phyloP scores from a whole-genome alignment of 2,113 vertebrate genomes.

The Terrapene triunguis region DNA sequence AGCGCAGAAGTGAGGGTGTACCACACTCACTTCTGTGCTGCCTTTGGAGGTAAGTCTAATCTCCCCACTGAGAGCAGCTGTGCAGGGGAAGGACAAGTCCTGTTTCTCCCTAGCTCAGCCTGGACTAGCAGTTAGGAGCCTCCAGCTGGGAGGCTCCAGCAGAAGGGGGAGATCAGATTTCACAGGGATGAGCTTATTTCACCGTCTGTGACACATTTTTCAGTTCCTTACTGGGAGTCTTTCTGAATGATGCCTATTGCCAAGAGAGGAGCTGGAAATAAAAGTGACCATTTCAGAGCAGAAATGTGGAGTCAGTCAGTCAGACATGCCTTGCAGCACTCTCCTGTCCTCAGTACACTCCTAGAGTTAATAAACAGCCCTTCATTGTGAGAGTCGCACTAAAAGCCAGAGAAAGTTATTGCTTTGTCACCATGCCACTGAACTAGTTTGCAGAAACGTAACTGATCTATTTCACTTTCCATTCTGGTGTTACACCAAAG shows the following conservation, averaged over 20 bases:
- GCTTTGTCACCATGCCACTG: neutral
- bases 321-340: neutral
- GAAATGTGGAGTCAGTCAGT: neutral
- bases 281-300: neutral
- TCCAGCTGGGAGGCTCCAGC: too few relatives aligned
- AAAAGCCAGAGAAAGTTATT: neutral
- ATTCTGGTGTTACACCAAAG: neutral
- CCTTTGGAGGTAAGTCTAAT: too few relatives aligned
- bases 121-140: too few relatives aligned
- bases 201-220: too few relatives aligned
- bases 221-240: neutral
- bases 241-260: neutral
- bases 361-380: neutral
- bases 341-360: neutral
- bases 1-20: too few relatives aligned
- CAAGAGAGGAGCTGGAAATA: neutral
- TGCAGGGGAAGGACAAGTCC: too few relatives aligned
- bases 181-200: too few relatives aligned
- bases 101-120: too few relatives aligned
- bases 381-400: neutral
- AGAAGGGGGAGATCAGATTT: too few relatives aligned
- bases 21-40: too few relatives aligned
- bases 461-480: neutral
- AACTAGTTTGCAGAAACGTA: neutral
- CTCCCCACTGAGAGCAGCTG: too few relatives aligned